Conservation (phyloP, 2,113 vertebrate genomes). For the Typhlomys cinereus region DNA sequence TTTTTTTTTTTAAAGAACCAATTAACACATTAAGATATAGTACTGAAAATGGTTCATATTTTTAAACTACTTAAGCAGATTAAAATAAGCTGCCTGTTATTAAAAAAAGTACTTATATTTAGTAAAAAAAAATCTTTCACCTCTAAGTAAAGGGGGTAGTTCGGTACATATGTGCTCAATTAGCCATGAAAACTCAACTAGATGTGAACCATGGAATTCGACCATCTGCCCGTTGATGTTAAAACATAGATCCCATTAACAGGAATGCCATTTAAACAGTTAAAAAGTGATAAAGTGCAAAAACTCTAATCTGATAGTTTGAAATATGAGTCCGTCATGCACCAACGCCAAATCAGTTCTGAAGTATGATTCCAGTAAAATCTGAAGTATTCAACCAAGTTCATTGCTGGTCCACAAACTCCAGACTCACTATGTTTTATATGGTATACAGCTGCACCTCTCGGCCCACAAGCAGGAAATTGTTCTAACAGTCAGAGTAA, state of each 20-base stretch:
- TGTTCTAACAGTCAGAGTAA: background rate
- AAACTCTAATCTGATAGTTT: constrained; percentile 61
- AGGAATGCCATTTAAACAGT: constrained; percentile 54
- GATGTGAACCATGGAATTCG: constrained; percentile 63
- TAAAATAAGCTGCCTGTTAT: constrained; percentile 71
- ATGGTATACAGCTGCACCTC: background rate
- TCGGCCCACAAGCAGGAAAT: constrained; percentile 17
- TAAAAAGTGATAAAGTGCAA: constrained; percentile 70
- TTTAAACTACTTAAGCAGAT: constrained; percentile 73
- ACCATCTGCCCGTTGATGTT: constrained; percentile 57
- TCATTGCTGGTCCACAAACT: constrained; percentile 61
- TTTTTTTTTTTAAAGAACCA: constrained; percentile 54
- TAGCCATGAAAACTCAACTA: constrained; percentile 72
- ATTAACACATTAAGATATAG: constrained; percentile 67
- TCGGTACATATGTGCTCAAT: constrained; percentile 69
- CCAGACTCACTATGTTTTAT: background rate
- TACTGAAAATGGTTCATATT: constrained; percentile 61
- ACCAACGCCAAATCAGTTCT: constrained; percentile 40
- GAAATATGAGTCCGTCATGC: constrained; percentile 45
- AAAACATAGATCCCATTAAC: constrained; percentile 71
- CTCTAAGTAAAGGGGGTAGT: constrained; percentile 51
- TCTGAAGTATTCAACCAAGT: constrained; percentile 61
- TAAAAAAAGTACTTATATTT: constrained; percentile 57
- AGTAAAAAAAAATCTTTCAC: constrained; percentile 56
- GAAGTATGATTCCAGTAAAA: constrained; percentile 55